Percentiles rank a stretch among this genome's conserved stretches.
These are phyloP conservation scores for Sphaeridia pumilis DNA, from an alignment of 2,888 invertebrate genomes.

Conservation along the genomic window DNA sequence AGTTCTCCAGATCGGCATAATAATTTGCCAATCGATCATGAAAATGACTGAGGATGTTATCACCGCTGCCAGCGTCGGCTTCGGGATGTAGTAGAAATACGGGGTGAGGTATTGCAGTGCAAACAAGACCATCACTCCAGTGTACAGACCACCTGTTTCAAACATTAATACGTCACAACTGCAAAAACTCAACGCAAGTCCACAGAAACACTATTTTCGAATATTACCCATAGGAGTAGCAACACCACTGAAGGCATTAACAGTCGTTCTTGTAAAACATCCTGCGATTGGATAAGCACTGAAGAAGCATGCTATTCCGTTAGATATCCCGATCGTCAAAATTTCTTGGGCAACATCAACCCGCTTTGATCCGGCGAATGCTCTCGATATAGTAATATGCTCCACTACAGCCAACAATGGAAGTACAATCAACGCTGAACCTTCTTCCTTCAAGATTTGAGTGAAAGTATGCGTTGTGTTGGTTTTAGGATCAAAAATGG, in stretches of 20 bases:
- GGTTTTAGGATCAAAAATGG: constrained; percentile 19
- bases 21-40: constrained; percentile 77
- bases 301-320: constrained; percentile 24
- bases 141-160: constrained; percentile 21
- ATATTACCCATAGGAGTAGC: constrained; percentile 21
- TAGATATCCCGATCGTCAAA: constrained; percentile 26
- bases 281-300: constrained; percentile 24
- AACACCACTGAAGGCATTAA: constrained; percentile 29
- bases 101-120: constrained; percentile 74
- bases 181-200: too few relatives aligned
- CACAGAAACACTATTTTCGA: neutral
- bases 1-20: constrained; percentile 70
- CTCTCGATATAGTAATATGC: constrained; percentile 24
- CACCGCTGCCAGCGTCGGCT: constrained; percentile 62
- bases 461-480: constrained; percentile 19
- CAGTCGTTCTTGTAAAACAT: constrained; percentile 25
- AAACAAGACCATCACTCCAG: constrained; percentile 40
- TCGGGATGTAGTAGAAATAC: constrained; percentile 75
- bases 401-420: constrained; percentile 28
- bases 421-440: constrained; percentile 27
- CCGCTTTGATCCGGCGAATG: constrained; percentile 20
- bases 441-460: constrained; percentile 27
- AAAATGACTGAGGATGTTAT: constrained; percentile 85
- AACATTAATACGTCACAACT: neutral
- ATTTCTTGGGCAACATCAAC: constrained; percentile 27